Evolutionary conservation across 1,140 invertebrate species (phyloP), one percentile per base, ranked within the genome.

Genomic region (Halesus radiatus): DNA sequence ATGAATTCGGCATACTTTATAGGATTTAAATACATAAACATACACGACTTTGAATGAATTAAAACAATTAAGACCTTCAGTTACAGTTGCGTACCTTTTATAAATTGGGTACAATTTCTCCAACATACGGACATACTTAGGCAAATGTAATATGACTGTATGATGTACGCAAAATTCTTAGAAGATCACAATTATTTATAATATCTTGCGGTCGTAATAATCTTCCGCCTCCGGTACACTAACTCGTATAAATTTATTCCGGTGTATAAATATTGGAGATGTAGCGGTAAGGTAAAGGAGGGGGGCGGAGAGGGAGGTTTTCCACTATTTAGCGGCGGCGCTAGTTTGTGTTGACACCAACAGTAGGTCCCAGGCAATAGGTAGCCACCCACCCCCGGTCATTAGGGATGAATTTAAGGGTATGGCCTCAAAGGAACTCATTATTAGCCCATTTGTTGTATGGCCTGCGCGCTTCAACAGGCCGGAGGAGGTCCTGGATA

Each of bases 401-500:
- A 82, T 82, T 82, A 82, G 81, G 78, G 62, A 26, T 78, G 60
- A 80, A 82, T 82, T 82, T 82, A 82, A 54, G 60, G 68, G 70
- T 82, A 82, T 80, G 81, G 66, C 78, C 81, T 80, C 72, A 75
- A 73, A 76, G 81, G 75, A 79, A 80, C 81, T 82, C 81, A 80
- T 82, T 82, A 82, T 79, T 79, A 68, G 81, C 78, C 62, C 81
- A 78, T 80, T 79, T 64, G 73, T 81, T 79, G 74, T 60, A 37
- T 32, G 15, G n/a, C 18, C 29, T 32, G 76, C 23, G 58, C 29
- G 16, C 62, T 29, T 37, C 16, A 66, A 32, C 62, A 56, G 10
- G 22, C 62, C 29, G 26, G 62, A 32, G 26, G 16, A 66, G 26
- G 62, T 66, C 26, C 22, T 66, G 64, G 58, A 54, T 50, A 22